Evolutionary conservation across 1,140 invertebrate genomes (phyloP), one percentile per base, ranked within the genome.

Genomic region (Vanessa atalanta): DNA sequence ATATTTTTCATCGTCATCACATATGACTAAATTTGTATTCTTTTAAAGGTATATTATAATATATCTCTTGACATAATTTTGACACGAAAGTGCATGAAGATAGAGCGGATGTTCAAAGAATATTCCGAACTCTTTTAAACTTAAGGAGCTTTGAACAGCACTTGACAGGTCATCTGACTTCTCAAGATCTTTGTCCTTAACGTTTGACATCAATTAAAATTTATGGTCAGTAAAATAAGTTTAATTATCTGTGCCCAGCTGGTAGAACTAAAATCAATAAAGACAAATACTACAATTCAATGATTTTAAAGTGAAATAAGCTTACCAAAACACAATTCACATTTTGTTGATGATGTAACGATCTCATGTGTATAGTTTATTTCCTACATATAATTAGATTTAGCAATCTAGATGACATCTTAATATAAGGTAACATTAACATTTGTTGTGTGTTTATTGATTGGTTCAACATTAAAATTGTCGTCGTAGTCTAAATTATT

Each of bases 321-420:
- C 7, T 37, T 37, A 43, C 7, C 9, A 43, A 43, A 3, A 43
- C 9, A 9, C 37, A 11, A 43, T 43, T 8, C 6, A 14, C 48
- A 12, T 51, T 51, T 15, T 6, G 9, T 14, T 8, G n/a, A 37
- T 71, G 72, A 74, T 71, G 68, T 78, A 63, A 78, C 76, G 76
- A 75, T 72, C 72, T 70, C 63, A 68, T 65, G 51, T 43, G 60
- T 47, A 64, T 51, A 72, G 67, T 75, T 73, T 63, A 65, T 70
- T 65, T 50, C 66, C 70, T 20, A 72, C 66, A 78, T 23, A 79
- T 77, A 77, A 73, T 77, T 83, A 87, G 80, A 81, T 82, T 80
- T 74, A 76, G 77, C 79, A 74, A 65, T 85, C 80, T 87, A 83
- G 77, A 81, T 84, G 83, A 83, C 80, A 79, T 81, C 70, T 79